phyloP scores from a whole-genome alignment of 2,888 invertebrate species.

The Agapostemon virescens region DNA sequence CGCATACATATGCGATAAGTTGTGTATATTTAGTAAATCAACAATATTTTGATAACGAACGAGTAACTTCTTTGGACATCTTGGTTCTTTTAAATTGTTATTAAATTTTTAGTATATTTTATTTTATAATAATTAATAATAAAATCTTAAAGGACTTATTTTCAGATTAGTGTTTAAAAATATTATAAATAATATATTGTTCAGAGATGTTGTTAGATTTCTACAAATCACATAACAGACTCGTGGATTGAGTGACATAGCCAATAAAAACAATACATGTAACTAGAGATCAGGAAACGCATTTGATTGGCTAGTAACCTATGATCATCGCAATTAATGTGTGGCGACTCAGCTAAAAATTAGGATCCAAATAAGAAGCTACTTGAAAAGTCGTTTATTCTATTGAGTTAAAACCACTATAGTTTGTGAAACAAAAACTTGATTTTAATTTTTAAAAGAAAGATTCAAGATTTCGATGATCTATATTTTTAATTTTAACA shows the following conservation, averaged over 20 bases:
- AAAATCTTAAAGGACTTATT: background rate
- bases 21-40: background rate
- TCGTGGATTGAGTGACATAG: background rate
- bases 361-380: background rate
- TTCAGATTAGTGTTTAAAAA: background rate
- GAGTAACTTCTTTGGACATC: background rate
- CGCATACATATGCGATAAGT: background rate
- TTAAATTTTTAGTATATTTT: background rate
- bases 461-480: background rate
- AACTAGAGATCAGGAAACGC: slow-evolving; percentile 5
- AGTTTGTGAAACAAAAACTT: background rate
- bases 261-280: slow-evolving; percentile 1
- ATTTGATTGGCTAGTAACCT: background rate
- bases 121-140: background rate
- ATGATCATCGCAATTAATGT: background rate
- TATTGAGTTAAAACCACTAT: background rate
- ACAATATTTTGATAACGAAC: background rate
- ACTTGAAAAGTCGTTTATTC: background rate
- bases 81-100: background rate
- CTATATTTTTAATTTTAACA: background rate
- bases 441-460: background rate
- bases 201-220: background rate
- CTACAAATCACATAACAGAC: background rate
- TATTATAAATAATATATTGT: background rate
- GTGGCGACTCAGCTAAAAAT: background rate